Conservation (phyloP, 2,113 vertebrate genomes). For the Clarias batrachus region DNA sequence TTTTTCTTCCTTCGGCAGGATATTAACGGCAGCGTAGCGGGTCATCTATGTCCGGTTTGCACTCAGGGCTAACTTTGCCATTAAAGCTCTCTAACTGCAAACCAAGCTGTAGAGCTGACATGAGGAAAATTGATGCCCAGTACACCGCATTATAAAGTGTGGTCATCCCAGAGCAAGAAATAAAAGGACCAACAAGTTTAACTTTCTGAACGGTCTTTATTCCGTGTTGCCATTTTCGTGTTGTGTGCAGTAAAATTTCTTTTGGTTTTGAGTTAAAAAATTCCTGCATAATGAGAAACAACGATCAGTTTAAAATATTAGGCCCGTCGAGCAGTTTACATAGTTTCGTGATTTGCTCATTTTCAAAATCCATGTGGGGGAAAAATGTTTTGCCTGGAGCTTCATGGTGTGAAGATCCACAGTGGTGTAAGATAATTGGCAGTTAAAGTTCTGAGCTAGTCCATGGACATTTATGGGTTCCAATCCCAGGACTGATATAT, state of each 20-base stretch:
- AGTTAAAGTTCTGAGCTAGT: not conserved
- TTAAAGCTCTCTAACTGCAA: constrained; percentile 12
- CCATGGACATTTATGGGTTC: not conserved
- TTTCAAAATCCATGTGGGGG: constrained; percentile 14
- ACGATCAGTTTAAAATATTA: constrained; percentile 10
- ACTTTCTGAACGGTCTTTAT: not conserved
- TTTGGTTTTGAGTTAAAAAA: constrained; percentile 12
- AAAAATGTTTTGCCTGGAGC: not conserved
- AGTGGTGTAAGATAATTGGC: constrained; percentile 9
- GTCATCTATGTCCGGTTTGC: constrained; percentile 28
- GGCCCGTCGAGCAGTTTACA: constrained; percentile 11
- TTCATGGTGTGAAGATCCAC: constrained; percentile 23
- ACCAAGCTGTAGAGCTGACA: constrained; percentile 12
- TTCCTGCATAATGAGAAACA: constrained; percentile 20
- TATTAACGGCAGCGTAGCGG: constrained; percentile 51
- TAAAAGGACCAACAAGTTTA: constrained; percentile 8
- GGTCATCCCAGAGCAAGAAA: not conserved
- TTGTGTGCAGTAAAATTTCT: constrained; percentile 6
- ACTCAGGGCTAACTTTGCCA: constrained; percentile 26
- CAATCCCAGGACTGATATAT: not conserved
- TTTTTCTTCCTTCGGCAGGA: constrained; percentile 40
- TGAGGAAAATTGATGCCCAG: constrained; percentile 1
- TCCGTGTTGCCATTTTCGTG: not conserved
- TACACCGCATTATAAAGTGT: not conserved
- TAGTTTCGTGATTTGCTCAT: constrained; percentile 27